Evolutionary conservation across 2,113 vertebrate genomes (phyloP), one percentile per base, ranked within the genome.

Genomic region (Malaclemys terrapin): DNA sequence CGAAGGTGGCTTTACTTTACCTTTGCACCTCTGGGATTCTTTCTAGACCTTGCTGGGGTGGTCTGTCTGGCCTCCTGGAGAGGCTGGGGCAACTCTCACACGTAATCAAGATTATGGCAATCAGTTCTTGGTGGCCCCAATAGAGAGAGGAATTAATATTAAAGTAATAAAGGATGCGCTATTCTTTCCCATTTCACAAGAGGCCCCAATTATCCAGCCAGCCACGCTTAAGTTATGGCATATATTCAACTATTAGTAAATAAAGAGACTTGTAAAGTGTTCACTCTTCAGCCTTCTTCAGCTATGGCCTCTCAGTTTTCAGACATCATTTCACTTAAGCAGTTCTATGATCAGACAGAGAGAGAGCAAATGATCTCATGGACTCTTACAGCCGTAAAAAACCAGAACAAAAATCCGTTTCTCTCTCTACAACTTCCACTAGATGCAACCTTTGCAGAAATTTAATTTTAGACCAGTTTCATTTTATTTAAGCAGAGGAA

Each of bases 311-410:
- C 75, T 78, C 45, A 47, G 25, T 78, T 78, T 78, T 78, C 75
- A 47, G 24, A 6, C 22, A 72, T 38, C 20, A n/a, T 76, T 76
- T 42, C 72, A 45, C 10, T 45, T 25, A 76, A 38, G 24, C 11
- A 45, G 72, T 76, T 78, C 24, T 78, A 9, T 69, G 65, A 22
- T 72, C 19, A 72, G 72, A 2, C 25, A 80, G 29, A 52, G 42
- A 79, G 75, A 83, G 84, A 29, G 4, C 83, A 42, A 75, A 50
- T 5, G 0, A 1, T 2, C 6, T 1, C 38, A 59, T 88, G 3
- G 27, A 72, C 1, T 0, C 49, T 3, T 3, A 13, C 82, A 7
- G 1, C 31, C 5, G 5, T 75, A 59, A 8, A 1, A 54, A 54
- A 4, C 0, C 6, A 2, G 78, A 25, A 2, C 4, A 5, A 38